Base-by-base conservation (phyloP, 2,797 vertebrate species). In the Malacoraja senta region DNA sequence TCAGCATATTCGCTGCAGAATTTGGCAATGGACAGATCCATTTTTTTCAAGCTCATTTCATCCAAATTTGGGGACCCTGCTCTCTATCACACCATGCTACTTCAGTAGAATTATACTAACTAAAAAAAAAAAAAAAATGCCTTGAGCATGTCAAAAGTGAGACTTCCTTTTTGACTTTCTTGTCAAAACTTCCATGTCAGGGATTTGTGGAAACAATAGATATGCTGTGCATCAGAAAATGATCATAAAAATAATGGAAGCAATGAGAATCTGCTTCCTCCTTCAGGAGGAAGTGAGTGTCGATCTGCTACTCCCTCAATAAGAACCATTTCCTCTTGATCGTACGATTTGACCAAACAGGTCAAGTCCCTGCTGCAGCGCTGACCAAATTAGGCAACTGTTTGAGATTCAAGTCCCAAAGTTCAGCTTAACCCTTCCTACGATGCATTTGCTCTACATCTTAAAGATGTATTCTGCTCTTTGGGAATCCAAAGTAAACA, bases 321-420 rank as follows among this genome's bases (percentile, higher is more conserved):
- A 95, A 94, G 94, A 94, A 95, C 94, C 95, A 95, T 95, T 96
- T 96, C 96, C 95, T 94, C 93, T 95, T 93, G 93, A 0, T 2
- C 76, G 93, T 94, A 84, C 93, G 94, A 93, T 93, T 94, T 81
- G n/a, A 68, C 61, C 84, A 65, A 19, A 32, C 71, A 92, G 90
- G 94, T 95, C 95, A 96, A 91, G 93, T 94, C 94, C 93, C 94
- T 95, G 94, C 93, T 94, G 93, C 93, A 93, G 80, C 92, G 94
- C 94, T 96, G 96, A 96, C 96, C 96, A 97, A 97, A 97, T 97
- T 97, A 96, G 96, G 96, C 96, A 97, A 94, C 83, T 94, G 95
- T 94, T 92, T 86, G 94, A 94, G 94, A n/a, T 53, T 76, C 71
- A 15, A 74, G 13, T 35, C 29, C 21, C 10, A 92, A 92, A 58